A percentile compares a stretch with the other conserved stretches of the same genome.
These are phyloP conservation scores for Eledona agricola DNA, from an alignment of 2,888 invertebrate species.

Conservation along the genomic window DNA sequence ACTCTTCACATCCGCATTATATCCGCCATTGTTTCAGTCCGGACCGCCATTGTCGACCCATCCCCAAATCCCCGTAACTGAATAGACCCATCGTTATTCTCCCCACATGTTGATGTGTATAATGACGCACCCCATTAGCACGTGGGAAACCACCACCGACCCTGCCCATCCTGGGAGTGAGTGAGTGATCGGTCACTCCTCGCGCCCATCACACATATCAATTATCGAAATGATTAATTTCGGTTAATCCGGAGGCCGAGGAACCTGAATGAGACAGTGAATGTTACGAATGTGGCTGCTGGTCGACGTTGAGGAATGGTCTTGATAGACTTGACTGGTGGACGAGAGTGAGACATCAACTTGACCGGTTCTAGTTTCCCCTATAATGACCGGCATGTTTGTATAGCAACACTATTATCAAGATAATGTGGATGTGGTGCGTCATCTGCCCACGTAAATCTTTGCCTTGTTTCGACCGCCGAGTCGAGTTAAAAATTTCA, in stretches of 20 bases:
- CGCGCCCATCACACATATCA: slow-evolving; percentile 4
- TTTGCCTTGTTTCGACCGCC: slow-evolving; percentile 22
- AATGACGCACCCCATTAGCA: slow-evolving; percentile 50
- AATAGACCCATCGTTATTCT: slow-evolving; percentile 42
- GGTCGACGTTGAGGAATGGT: slow-evolving; percentile 28
- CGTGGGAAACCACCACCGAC: slow-evolving; percentile 48
- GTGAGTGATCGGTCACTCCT: slow-evolving; percentile 26
- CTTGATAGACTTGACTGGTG: slow-evolving; percentile 25
- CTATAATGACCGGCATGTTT: slow-evolving; percentile 56
- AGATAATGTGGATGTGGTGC: slow-evolving; percentile 50
- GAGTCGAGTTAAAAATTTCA: no score
- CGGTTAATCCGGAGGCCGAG: slow-evolving; percentile 4
- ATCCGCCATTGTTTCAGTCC: slow-evolving; percentile 5
- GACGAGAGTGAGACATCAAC: slow-evolving; percentile 52
- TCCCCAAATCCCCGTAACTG: slow-evolving; percentile 42
- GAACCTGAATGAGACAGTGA: slow-evolving; percentile 18
- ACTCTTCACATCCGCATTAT: slow-evolving; percentile 40
- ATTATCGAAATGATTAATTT: slow-evolving; percentile 11
- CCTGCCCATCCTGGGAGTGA: slow-evolving; percentile 37
- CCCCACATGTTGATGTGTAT: slow-evolving; percentile 45
- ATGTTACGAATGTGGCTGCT: slow-evolving; percentile 11
- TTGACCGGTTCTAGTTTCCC: slow-evolving; percentile 52
- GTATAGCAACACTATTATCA: slow-evolving; percentile 57
- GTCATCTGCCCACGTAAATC: slow-evolving; percentile 34
- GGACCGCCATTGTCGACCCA: slow-evolving; percentile 21